Conservation (phyloP, 2,113 vertebrate genomes). For the Aspiorhynchus laticeps region DNA sequence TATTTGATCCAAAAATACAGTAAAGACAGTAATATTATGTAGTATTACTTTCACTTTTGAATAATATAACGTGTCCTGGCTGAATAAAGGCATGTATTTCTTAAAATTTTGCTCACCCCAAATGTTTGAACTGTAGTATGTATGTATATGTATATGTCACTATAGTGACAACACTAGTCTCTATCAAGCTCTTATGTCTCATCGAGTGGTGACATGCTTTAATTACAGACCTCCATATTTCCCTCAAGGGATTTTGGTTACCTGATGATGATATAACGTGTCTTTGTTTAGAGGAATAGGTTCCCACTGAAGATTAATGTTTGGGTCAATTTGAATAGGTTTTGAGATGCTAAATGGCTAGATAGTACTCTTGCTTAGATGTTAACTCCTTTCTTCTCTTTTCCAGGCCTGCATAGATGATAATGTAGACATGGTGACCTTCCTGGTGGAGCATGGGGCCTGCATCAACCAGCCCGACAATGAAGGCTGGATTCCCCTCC, state of each 20-base stretch:
- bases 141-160: no score
- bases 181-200: constrained; percentile 1
- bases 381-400: constrained; percentile 1
- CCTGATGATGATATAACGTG: constrained; percentile 17
- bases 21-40: no score
- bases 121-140: background rate
- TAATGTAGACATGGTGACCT: constrained; percentile 99
- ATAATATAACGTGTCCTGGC: background rate
- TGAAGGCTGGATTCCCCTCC: constrained; percentile 99
- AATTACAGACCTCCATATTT: background rate
- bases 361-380: background rate
- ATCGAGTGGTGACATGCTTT: constrained; percentile 20
- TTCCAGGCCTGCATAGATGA: constrained; percentile 97
- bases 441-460: constrained; percentile 97
- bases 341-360: background rate
- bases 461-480: constrained; percentile 99
- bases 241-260: constrained; percentile 12
- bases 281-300: constrained; percentile 26
- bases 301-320: constrained; percentile 21
- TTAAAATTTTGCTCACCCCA: background rate
- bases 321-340: background rate
- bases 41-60: background rate
- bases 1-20: background rate
- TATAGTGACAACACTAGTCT: background rate
- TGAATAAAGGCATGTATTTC: background rate